A percentile compares a stretch with the other conserved stretches of the same genome.
These are phyloP conservation scores for Sycophila texana DNA, from an alignment of 2,888 invertebrate species.

Conservation along the genomic window DNA sequence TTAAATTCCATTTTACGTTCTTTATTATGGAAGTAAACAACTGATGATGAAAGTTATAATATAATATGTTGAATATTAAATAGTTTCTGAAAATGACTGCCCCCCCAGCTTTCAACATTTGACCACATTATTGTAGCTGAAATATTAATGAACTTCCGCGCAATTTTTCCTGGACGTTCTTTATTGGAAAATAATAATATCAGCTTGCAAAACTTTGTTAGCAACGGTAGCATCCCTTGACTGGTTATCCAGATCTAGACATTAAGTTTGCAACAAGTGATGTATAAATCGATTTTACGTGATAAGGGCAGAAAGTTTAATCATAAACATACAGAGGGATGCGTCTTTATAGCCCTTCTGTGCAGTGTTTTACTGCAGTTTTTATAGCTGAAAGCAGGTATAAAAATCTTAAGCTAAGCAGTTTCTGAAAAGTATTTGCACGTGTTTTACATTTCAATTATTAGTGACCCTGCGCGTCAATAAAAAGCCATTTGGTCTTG, in stretches of 20 bases:
- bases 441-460: conserved; percentile 29
- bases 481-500: not conserved
- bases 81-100: not conserved
- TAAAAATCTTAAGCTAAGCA: conserved; percentile 19
- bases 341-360: conserved; percentile 28
- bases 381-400: conserved; percentile 32
- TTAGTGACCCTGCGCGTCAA: not conserved
- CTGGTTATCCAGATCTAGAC: not conserved
- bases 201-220: no score
- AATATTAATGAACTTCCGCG: no score
- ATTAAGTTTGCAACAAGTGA: conserved; percentile 22
- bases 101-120: no score
- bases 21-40: not conserved
- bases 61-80: not conserved
- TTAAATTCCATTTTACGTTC: no score
- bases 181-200: no score
- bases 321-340: conserved; percentile 43
- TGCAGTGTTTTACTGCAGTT: conserved; percentile 6
- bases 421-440: not conserved
- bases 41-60: not conserved
- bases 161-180: no score
- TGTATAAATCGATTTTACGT: conserved; percentile 42
- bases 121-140: no score
- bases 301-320: conserved; percentile 44
- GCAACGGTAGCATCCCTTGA: no score